Evolutionary conservation across 2,888 invertebrate species (phyloP).

Genomic region (Helobdella robusta): DNA sequence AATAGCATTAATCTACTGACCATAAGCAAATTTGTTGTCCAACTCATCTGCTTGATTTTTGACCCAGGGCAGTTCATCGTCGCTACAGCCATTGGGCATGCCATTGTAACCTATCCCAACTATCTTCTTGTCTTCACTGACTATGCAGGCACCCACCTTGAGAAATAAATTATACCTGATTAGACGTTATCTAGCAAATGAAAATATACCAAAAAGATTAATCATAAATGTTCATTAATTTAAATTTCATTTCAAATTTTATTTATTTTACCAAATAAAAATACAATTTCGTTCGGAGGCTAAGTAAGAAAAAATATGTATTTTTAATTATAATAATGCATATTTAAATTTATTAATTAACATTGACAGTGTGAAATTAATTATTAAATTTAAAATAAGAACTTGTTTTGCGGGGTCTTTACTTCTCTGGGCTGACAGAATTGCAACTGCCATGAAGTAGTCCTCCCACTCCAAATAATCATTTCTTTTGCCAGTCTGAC

Average conservation of each 20-base stretch:
- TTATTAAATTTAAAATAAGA: too few species aligned
- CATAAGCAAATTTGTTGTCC: conserved; percentile 75
- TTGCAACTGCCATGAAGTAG: conserved; percentile 88
- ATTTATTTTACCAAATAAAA: too few species aligned
- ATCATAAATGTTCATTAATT: too few species aligned
- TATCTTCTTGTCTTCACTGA: conserved; percentile 73
- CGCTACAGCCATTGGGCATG: conserved; percentile 76
- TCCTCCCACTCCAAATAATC: conserved; percentile 77
- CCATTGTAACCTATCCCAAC: conserved; percentile 94
- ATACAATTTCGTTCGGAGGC: too few species aligned
- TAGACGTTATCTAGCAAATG: too few species aligned
- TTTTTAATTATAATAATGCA: too few species aligned
- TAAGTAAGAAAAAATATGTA: too few species aligned
- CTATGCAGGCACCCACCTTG: conserved; percentile 76
- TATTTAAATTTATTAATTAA: too few species aligned
- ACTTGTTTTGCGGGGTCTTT: conserved; percentile 90
- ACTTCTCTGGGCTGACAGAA: conserved; percentile 79
- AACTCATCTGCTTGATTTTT: conserved; percentile 58
- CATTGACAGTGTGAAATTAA: too few species aligned
- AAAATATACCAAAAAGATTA: too few species aligned
- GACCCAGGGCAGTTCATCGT: conserved; percentile 81
- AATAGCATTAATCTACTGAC: conserved; percentile 52
- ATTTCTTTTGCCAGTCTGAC: conserved; percentile 37
- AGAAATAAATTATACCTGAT: too few species aligned
- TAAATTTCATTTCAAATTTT: too few species aligned